These are phyloP conservation scores for Ypsolopha sequella DNA, from an alignment of 2,888 invertebrate genomes.

Conservation along the genomic window DNA sequence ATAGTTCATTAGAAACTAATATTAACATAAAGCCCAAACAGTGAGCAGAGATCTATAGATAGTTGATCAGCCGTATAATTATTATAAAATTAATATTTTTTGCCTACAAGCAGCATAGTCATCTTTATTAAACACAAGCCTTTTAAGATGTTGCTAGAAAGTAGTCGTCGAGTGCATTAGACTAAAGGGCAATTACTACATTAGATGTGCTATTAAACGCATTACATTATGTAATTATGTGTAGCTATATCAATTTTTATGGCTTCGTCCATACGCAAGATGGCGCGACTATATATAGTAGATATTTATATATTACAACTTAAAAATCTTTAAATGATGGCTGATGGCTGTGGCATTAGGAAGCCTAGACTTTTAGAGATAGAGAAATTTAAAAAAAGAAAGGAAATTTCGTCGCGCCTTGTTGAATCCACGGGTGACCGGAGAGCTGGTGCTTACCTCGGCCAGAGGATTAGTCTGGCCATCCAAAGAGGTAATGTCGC, in stretches of 20 bases:
- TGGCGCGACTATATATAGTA: no score
- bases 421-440: no score
- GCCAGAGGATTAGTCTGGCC: no score
- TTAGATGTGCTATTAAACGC: conserved; percentile 24
- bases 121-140: conserved; percentile 58
- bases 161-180: conserved; percentile 22
- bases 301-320: no score
- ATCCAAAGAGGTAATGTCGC: no score
- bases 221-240: conserved; percentile 8
- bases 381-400: no score
- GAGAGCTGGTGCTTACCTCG: no score
- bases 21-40: conserved; percentile 7
- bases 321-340: no score
- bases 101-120: conserved; percentile 40
- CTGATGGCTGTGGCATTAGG: no score
- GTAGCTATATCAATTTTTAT: neutral
- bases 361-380: no score
- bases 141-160: conserved; percentile 36
- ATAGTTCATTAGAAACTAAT: neutral
- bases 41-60: conserved; percentile 23
- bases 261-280: no score
- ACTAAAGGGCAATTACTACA: conserved; percentile 29
- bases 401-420: no score
- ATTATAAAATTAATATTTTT: conserved; percentile 51
- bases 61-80: conserved; percentile 45